Evolutionary conservation across 2,888 invertebrate species (phyloP), one percentile per base, ranked within the genome.

Genomic region (Amphipoea oculea): DNA sequence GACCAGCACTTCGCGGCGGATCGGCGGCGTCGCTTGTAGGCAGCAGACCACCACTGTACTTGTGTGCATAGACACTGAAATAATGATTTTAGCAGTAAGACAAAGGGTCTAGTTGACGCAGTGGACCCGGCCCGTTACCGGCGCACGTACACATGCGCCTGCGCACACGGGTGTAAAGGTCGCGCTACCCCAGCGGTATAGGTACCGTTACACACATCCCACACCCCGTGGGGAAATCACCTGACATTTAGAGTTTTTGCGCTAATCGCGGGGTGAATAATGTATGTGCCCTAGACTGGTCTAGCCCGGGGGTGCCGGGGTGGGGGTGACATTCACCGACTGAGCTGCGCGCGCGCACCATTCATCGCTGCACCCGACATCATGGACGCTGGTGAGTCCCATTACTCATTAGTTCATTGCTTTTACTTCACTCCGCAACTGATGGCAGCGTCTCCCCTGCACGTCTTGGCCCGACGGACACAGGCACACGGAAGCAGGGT

Each of bases 191-290:
- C 82, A 63, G 80, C 76, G 76, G 89, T 90, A 89, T 93, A 75
- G 79, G 90, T 91, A 89, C 94, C 93, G 93, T 92, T 94, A 92
- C 29, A 54, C 69, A 79, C 78, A 83, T 79, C 76, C 84, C 60
- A 23, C 83, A 67, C 71, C 69, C 77, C 66, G 76, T 73, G 80
- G 77, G 76, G 83, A 83, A 88, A 88, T 90, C 89, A 90, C 89
- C 90, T 95, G 95, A 95, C 95, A 94, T 95, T 95, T 95, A 85
- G 85, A 89, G 90, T 94, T 94, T 94, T 95, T 94, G 92, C 89
- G 76, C 85, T 90, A 74, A 70, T 81, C 79, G 85, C 81, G 86
- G 91, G 92, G 92, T 93, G 93, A 92, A 92, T 94, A 94, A 92
- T 91, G 89, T 86, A 84, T 82, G 78, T 73, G 67, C 73, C 85